Evolutionary conservation across 2,888 invertebrate genomes (phyloP).

Genomic region (Noctua pronuba): DNA sequence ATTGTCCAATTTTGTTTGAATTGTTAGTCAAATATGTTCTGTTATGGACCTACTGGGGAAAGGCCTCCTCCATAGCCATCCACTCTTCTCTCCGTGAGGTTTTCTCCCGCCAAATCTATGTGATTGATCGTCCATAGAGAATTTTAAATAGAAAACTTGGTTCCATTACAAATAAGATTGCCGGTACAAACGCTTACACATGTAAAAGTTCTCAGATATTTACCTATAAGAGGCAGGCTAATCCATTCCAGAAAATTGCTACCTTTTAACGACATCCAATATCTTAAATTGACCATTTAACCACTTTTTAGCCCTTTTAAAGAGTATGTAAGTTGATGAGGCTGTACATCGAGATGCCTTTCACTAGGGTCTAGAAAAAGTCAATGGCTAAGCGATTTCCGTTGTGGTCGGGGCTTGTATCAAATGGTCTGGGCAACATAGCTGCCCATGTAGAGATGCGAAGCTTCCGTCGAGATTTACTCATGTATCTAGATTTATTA

Average conservation of each 20-base stretch:
- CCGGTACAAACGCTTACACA: slow-evolving; percentile 34
- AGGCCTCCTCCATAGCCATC: too few species aligned
- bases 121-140: not conserved
- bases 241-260: slow-evolving; percentile 64
- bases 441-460: slow-evolving; percentile 63
- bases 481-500: slow-evolving; percentile 30
- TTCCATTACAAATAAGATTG: slow-evolving; percentile 30
- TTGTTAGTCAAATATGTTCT: slow-evolving; percentile 33
- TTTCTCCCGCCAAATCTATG: too few species aligned
- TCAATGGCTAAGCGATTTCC: slow-evolving; percentile 80
- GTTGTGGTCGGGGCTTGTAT: slow-evolving; percentile 76
- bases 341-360: slow-evolving; percentile 70
- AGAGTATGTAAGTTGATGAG: slow-evolving; percentile 61
- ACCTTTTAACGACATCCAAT: slow-evolving; percentile 64
- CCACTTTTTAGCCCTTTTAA: slow-evolving; percentile 62
- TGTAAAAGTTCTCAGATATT: slow-evolving; percentile 58
- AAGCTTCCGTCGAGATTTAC: slow-evolving; percentile 58
- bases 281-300: slow-evolving; percentile 61
- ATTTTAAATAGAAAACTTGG: slow-evolving; percentile 15
- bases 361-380: slow-evolving; percentile 76
- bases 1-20: slow-evolving; percentile 32
- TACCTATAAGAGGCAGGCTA: slow-evolving; percentile 55
- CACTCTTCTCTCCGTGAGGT: too few species aligned
- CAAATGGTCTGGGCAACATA: slow-evolving; percentile 65
- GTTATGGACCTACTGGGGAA: too few species aligned